Base-by-base conservation (phyloP, 1,140 invertebrate species). In the Musca vetustissima region DNA sequence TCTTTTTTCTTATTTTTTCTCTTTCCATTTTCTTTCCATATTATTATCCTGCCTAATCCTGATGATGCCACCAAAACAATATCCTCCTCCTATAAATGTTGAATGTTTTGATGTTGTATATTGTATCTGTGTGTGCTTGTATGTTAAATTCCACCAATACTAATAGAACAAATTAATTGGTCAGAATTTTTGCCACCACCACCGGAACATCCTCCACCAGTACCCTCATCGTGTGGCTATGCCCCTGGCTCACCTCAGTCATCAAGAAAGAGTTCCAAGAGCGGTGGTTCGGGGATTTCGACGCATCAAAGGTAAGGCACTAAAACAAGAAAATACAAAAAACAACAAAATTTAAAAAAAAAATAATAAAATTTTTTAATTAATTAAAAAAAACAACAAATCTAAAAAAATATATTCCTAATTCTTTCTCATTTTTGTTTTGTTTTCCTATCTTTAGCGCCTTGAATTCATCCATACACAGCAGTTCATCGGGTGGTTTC, bases 121-220 rank as follows among this genome's bases (percentile, higher is more conserved):
- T 43, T 43, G 36, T 43, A 43, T 32, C 4, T 32, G 28, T 43
- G 36, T 43, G 36, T 43, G 36, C 13, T 43, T 43, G 36, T 11
- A 43, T 43, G 36, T 43, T 43, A 43, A 43, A 43, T 43, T 43
- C 36, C 36, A 43, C 36, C 36, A 43, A 43, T 43, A 43, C 57
- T 61, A 61, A 19, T 78, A 73, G 81, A 84, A 22, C 83, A 90
- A 69, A 88, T 91, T 0, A 92, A 92, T 79, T 92, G 90, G 90
- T 89, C 88, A 17, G 91, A 93, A 73, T 88, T 92, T 74, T 83
- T 93, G 25, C 92, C 92, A 9, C 92, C 91, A 52, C 91, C 92
- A 1, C 92, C 92, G 0, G 90, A 92, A 72, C 90, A 93, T 81
- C 91, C 92, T 13, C 91, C 92, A 4, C 90, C 91, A 50, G 76